phyloP scores from a whole-genome alignment of 2,113 vertebrate genomes.

The Crotalus helleri region DNA sequence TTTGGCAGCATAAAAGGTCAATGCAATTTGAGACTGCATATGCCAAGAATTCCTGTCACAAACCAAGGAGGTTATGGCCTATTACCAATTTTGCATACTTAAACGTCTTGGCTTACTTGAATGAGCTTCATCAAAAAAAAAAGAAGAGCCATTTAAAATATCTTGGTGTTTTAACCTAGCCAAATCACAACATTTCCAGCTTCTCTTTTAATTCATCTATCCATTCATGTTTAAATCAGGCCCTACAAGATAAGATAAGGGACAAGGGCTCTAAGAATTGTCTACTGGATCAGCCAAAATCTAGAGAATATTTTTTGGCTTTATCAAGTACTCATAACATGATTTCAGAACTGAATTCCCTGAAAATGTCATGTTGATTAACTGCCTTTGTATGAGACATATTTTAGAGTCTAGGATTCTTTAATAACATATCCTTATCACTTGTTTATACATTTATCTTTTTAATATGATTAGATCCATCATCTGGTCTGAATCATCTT shows the following conservation, averaged over 20 bases:
- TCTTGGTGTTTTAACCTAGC: conserved; percentile 59
- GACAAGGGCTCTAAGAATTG: conserved; percentile 39
- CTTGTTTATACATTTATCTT: neutral
- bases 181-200: conserved; percentile 44
- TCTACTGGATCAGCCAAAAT: conserved; percentile 21
- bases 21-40: conserved; percentile 48
- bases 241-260: conserved; percentile 49
- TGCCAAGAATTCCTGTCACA: conserved; percentile 40
- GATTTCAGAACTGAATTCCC: neutral
- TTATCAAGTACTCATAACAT: neutral
- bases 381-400: neutral
- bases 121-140: conserved; percentile 54
- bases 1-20: conserved; percentile 65
- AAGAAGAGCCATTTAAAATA: conserved; percentile 46
- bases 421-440: neutral
- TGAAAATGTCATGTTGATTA: neutral
- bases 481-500: neutral
- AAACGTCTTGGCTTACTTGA: conserved; percentile 48
- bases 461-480: neutral
- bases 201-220: conserved; percentile 37
- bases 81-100: conserved; percentile 41
- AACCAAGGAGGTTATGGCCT: conserved; percentile 20
- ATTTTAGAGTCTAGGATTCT: neutral
- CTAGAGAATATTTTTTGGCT: neutral
- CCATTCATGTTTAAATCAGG: conserved; percentile 41